Base-by-base conservation (phyloP, 2,888 invertebrate species). In the Nomada fucata region DNA sequence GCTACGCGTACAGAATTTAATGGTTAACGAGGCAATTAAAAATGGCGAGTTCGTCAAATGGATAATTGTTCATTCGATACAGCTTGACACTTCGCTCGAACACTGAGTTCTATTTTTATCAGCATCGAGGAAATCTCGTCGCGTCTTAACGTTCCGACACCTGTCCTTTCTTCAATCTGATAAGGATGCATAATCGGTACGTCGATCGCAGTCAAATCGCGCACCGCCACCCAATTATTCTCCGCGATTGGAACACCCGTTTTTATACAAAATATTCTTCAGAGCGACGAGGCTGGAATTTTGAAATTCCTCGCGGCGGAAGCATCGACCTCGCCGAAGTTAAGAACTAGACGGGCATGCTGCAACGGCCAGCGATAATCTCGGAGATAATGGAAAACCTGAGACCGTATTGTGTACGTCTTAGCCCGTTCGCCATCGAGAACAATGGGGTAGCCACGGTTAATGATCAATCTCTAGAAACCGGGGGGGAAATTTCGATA, bases 391-490 rank as follows among this genome's bases (percentile, higher is more conserved):
- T 89, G 84, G 88, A 80, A 85, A 82, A 85, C 76, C 83, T 59
- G 76, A 85, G 76, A 85, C 84, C 76, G 89, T 86, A 91, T 90
- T 91, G 89, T 90, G 84, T 85, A 85, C 84, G 81, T 85, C 86
- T 84, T 83, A 84, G 85, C 80, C 84, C 76, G 86, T 86, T 89
- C 88, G 86, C 83, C 74, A 85, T 83, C 70, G 80, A 87, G 91
- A 91, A 91, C 91, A 91, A 91, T 91, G 71, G 87, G 53, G 64
- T 73, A 76, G 85, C 79, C 83, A 76, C 81, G 88, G 88, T 90
- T 91, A 91, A 91, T 90, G 90, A 90, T 84, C 89, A 89, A 90
- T 90, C 89, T 86, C 74, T 79, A 79, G 86, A 86, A 89, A 87
- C 79, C 86, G 73, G 79, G 83, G 83, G 81, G 83, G 83, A 87